Evolutionary conservation across 2,113 vertebrate species (phyloP).

Genomic region (Pseudorasbora parva): DNA sequence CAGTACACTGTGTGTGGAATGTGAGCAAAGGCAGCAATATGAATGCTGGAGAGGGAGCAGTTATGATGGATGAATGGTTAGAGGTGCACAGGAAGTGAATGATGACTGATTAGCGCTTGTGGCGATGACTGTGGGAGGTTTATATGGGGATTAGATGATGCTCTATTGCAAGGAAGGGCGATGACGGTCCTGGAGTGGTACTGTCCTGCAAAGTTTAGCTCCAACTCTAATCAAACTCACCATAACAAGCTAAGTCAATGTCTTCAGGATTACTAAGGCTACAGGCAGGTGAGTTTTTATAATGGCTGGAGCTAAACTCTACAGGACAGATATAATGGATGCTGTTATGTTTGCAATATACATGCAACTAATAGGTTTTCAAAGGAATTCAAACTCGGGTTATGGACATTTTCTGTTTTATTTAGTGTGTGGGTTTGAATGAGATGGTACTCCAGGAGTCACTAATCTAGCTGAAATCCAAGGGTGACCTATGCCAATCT

Average conservation of each 20-base stretch:
- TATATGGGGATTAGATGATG: background rate
- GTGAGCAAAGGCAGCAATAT: conserved; percentile 15
- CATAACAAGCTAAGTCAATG: too few relatives aligned
- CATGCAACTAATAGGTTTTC: background rate
- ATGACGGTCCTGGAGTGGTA: too few relatives aligned
- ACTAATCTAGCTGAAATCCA: conserved; percentile 63
- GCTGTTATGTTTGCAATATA: too few relatives aligned
- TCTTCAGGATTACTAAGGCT: too few relatives aligned
- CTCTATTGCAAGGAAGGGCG: too few relatives aligned
- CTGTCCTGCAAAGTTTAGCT: too few relatives aligned
- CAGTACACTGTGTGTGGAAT: background rate
- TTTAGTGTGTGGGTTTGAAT: conserved; percentile 30
- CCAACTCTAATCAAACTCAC: too few relatives aligned
- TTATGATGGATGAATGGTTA: conserved; percentile 31
- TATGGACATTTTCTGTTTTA: background rate
- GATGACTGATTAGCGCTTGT: background rate
- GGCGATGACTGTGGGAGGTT: background rate
- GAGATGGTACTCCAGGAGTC: conserved; percentile 45
- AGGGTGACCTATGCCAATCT: conserved; percentile 30
- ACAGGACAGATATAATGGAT: too few relatives aligned
- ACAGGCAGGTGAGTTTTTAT: too few relatives aligned
- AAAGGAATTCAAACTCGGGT: background rate
- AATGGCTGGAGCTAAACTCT: too few relatives aligned
- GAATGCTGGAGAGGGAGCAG: background rate
- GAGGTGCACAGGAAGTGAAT: background rate